phyloP scores from a whole-genome alignment of 1,140 invertebrate species.

The Pseudomyrmex flavicornis region DNA sequence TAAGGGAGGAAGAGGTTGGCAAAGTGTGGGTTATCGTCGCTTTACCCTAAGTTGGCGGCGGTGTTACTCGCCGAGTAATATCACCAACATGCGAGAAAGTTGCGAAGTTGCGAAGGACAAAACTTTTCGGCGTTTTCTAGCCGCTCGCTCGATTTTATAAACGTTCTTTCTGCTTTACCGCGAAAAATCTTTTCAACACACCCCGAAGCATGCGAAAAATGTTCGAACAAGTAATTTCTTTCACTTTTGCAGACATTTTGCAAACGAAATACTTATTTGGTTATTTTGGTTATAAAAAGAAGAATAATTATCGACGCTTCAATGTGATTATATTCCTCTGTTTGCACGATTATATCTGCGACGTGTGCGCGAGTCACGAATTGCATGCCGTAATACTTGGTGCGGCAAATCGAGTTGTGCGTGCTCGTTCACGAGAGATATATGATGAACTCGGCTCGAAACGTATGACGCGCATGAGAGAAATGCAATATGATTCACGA shows the following conservation, averaged over 20 bases:
- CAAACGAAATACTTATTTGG: too few species aligned
- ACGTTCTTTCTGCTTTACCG: conserved; percentile 61
- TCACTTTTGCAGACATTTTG: not conserved
- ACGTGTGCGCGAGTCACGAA: conserved; percentile 60
- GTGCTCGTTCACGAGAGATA: conserved; percentile 59
- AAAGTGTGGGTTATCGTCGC: conserved; percentile 48
- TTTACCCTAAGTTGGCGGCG: conserved; percentile 63
- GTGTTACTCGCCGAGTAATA: conserved; percentile 65
- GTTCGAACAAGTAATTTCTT: conserved; percentile 13
- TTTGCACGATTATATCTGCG: conserved; percentile 51
- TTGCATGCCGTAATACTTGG: conserved; percentile 58
- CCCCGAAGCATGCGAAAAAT: not conserved
- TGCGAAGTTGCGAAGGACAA: conserved; percentile 68
- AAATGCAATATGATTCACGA: conserved; percentile 38
- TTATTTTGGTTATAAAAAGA: not conserved
- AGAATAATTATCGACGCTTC: conserved; percentile 6
- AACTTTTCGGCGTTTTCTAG: conserved; percentile 67
- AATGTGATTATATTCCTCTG: conserved; percentile 61
- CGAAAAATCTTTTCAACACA: conserved; percentile 64
- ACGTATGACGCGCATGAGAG: conserved; percentile 57
- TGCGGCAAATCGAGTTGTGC: conserved; percentile 61
- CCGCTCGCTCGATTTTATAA: conserved; percentile 71
- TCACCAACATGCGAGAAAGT: conserved; percentile 59
- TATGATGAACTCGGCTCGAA: conserved; percentile 59
- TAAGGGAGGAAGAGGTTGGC: not conserved